Conservation (phyloP, 2,888 invertebrate species). For the Zelleria hepariella region DNA sequence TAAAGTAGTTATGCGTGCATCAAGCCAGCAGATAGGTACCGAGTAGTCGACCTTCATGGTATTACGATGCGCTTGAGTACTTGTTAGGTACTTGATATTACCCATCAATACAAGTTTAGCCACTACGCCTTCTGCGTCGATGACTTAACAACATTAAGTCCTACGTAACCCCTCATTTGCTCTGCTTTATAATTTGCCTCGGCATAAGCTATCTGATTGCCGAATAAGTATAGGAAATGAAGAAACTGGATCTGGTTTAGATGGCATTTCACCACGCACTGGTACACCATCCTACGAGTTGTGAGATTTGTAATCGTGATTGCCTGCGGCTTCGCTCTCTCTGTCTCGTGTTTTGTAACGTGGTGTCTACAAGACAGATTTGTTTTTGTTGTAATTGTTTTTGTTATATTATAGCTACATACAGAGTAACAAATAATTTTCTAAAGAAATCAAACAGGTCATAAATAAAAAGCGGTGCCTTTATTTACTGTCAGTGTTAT, state of each 20-base stretch:
- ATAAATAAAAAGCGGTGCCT: too few species aligned
- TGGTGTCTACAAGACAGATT: too few species aligned
- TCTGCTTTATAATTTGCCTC: not conserved
- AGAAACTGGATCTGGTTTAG: not conserved
- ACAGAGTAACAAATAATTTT: too few species aligned
- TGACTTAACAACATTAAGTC: not conserved
- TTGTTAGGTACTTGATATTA: not conserved
- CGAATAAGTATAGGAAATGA: not conserved
- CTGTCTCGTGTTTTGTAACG: not conserved
- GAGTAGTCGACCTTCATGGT: slow-evolving; percentile 1
- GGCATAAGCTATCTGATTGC: not conserved
- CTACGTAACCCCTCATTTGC: not conserved
- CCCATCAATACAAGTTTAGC: not conserved
- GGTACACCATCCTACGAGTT: not conserved
- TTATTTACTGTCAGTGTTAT: too few species aligned
- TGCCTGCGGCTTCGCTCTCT: not conserved
- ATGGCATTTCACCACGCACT: not conserved
- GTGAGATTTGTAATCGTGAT: not conserved
- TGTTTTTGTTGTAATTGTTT: too few species aligned
- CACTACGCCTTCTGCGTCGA: not conserved
- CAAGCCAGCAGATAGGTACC: not conserved
- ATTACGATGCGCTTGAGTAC: not conserved
- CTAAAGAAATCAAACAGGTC: too few species aligned
- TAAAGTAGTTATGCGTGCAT: not conserved
- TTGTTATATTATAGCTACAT: too few species aligned